phyloP scores from a whole-genome alignment of 2,113 vertebrate genomes.

The Sciurus niger region DNA sequence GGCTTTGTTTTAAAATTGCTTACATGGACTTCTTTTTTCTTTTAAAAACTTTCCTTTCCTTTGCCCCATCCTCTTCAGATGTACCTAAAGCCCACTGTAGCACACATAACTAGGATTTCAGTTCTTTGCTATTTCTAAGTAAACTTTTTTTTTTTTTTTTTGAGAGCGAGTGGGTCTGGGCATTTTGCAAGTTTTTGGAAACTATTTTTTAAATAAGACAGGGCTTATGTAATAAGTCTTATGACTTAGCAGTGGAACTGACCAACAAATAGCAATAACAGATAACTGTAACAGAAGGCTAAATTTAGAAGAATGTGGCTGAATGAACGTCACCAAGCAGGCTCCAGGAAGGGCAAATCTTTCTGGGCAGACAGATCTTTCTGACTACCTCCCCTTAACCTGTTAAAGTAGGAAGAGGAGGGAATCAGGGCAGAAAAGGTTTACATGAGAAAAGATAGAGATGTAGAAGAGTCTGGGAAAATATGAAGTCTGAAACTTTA shows the following conservation, averaged over 20 bases:
- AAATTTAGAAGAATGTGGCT: neutral
- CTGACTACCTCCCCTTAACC: too few species aligned
- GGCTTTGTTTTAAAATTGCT: neutral
- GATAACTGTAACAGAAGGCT: neutral
- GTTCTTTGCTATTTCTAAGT: neutral
- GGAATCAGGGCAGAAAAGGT: neutral
- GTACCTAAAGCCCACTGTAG: neutral
- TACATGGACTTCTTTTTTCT: neutral
- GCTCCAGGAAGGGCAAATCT: neutral
- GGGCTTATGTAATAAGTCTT: too few species aligned
- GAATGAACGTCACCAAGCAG: neutral
- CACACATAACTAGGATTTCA: neutral
- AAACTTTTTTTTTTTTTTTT: neutral
- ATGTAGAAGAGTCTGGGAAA: neutral
- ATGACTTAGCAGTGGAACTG: neutral
- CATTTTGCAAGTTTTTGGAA: neutral
- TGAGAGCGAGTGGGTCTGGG: too few species aligned
- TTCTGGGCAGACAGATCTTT: too few species aligned
- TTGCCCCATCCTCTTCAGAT: neutral
- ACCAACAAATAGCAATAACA: neutral
- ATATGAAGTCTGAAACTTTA: neutral
- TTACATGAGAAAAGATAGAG: neutral
- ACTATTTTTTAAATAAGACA: neutral
- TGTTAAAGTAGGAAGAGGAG: neutral
- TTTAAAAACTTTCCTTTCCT: neutral